These are phyloP conservation scores for Campopleginae sp. DNA, from an alignment of 2,888 invertebrate genomes.

Conservation along the genomic window DNA sequence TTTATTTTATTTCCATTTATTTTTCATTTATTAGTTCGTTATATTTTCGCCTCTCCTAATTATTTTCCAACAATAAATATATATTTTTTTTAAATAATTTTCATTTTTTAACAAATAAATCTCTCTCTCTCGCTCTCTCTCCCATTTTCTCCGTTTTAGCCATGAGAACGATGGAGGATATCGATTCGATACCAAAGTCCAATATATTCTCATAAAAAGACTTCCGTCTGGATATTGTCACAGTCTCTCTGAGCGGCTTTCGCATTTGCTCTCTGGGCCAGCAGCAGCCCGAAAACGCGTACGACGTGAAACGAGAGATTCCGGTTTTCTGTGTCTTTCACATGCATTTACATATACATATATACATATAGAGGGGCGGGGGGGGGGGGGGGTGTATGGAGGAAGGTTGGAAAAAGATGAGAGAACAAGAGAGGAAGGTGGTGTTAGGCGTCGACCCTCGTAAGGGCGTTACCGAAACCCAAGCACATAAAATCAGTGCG, in stretches of 20 bases:
- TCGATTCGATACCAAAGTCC: conserved; percentile 70
- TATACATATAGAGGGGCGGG: not conserved
- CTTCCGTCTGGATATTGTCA: conserved; percentile 68
- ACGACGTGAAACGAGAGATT: conserved; percentile 59
- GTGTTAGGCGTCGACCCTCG: conserved; percentile 65
- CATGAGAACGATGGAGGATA: conserved; percentile 58
- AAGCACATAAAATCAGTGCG: conserved; percentile 67
- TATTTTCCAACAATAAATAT: too few relatives aligned
- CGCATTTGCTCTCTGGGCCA: conserved; percentile 68
- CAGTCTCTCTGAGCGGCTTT: conserved; percentile 61
- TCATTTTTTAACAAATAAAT: too few relatives aligned
- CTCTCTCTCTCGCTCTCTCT: conserved; percentile 23
- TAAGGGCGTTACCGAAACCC: conserved; percentile 66
- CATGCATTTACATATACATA: conserved; percentile 18
- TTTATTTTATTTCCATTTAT: too few relatives aligned
- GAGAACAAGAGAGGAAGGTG: conserved; percentile 42
- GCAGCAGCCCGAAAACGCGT: conserved; percentile 46
- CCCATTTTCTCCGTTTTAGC: conserved; percentile 6
- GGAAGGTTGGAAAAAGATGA: conserved; percentile 30
- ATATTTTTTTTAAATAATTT: too few relatives aligned
- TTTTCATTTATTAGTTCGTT: too few relatives aligned
- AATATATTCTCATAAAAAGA: conserved; percentile 71
- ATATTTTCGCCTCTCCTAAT: too few relatives aligned
- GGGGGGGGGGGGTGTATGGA: too few relatives aligned
- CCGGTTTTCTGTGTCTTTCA: conserved; percentile 40